phyloP scores from a whole-genome alignment of 2,888 invertebrate genomes.

The Sinotaia quadrata region DNA sequence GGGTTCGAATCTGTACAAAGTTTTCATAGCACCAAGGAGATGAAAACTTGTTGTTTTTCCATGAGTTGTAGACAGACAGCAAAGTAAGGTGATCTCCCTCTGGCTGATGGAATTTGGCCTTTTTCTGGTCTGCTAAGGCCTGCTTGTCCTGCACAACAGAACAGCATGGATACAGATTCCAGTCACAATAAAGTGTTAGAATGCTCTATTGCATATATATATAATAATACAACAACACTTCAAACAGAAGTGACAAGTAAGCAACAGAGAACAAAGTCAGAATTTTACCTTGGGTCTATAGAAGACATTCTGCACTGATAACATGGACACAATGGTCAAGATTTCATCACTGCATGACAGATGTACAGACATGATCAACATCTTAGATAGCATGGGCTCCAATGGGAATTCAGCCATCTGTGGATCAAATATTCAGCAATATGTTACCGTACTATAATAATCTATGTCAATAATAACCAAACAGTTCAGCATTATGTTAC shows the following conservation, averaged over 20 bases:
- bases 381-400: slow-evolving; percentile 97
- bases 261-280: neutral
- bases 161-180: too few relatives aligned
- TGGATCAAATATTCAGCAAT: too few relatives aligned
- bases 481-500: too few relatives aligned
- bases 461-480: too few relatives aligned
- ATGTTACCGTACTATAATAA: too few relatives aligned
- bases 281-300: slow-evolving; percentile 78
- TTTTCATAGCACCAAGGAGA: slow-evolving; percentile 99
- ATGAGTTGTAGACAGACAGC: slow-evolving; percentile 98
- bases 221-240: neutral
- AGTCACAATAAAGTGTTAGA: too few relatives aligned
- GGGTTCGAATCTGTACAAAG: slow-evolving; percentile 96
- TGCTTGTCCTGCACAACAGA: slow-evolving; percentile 67
- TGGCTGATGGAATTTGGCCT: slow-evolving; percentile 98
- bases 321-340: slow-evolving; percentile 97
- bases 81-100: slow-evolving; percentile 98
- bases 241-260: neutral
- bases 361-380: slow-evolving; percentile 99
- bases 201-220: too few relatives aligned
- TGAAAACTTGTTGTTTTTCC: slow-evolving; percentile 99
- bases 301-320: slow-evolving; percentile 99
- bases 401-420: slow-evolving; percentile 99
- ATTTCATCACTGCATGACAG: slow-evolving; percentile 98
- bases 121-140: slow-evolving; percentile 97